These are phyloP conservation scores for Brachypteracias leptosomus DNA, from an alignment of 2,113 vertebrate species.

Conservation along the genomic window DNA sequence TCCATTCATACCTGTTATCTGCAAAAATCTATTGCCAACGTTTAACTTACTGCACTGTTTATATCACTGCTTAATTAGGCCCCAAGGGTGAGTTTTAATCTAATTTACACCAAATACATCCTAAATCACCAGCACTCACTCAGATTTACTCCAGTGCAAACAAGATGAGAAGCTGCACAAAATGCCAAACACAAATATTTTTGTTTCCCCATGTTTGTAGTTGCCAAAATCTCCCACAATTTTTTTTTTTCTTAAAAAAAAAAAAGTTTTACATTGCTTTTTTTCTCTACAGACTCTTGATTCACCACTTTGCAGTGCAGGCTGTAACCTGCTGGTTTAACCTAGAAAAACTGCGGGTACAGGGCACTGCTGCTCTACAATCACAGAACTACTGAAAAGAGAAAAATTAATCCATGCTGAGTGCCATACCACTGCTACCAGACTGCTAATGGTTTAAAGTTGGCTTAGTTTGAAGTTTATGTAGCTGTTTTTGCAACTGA, in stretches of 20 bases:
- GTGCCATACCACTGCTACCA: not conserved
- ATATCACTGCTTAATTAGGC: conserved; percentile 29
- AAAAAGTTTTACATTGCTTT: not conserved
- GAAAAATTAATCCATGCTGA: not conserved
- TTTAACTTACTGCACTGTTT: conserved; percentile 11
- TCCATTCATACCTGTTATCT: not conserved
- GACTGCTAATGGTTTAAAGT: not conserved
- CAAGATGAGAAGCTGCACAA: not conserved
- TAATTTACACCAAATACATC: conserved; percentile 34
- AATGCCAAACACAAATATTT: not conserved
- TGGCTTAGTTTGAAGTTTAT: not conserved
- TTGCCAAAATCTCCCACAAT: not conserved
- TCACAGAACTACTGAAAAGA: not conserved
- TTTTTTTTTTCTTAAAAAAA: not conserved
- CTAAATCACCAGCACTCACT: not conserved
- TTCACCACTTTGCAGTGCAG: not conserved
- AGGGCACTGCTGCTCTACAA: not conserved
- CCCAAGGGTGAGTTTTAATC: conserved; percentile 31
- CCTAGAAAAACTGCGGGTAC: not conserved
- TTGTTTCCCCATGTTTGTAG: not conserved
- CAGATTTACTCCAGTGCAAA: conserved; percentile 22
- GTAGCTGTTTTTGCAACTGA: not conserved
- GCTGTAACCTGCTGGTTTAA: not conserved
- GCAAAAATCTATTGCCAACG: not conserved
- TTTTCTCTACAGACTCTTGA: not conserved